Conservation (phyloP, 1,140 invertebrate genomes). For the Monomorium pharaonis region DNA sequence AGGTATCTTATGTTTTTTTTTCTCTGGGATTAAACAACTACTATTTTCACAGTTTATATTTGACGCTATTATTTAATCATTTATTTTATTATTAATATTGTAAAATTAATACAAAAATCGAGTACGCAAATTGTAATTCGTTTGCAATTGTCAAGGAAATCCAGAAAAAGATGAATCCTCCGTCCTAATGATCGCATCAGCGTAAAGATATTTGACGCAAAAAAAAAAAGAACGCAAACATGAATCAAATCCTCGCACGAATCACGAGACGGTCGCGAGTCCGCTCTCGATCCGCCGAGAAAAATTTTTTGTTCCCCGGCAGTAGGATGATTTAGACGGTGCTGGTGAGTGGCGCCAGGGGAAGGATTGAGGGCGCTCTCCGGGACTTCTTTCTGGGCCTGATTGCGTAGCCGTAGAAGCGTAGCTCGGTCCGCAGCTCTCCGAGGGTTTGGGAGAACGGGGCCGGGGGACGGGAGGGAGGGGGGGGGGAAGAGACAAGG, state of each 20-base stretch:
- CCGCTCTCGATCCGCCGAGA: background rate
- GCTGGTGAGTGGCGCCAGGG: slow-evolving; percentile 47
- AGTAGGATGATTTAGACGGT: slow-evolving; percentile 48
- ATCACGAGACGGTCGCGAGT: slow-evolving; percentile 1
- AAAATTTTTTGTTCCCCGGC: slow-evolving; percentile 50
- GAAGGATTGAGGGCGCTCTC: slow-evolving; percentile 51
- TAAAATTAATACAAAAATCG: background rate
- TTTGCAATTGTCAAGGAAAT: background rate
- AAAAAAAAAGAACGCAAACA: background rate
- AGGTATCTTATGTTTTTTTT: background rate
- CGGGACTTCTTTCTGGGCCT: slow-evolving; percentile 39
- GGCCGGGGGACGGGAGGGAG: background rate
- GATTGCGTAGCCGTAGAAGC: slow-evolving; percentile 56
- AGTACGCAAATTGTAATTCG: background rate
- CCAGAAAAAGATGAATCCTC: background rate
- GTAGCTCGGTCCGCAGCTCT: slow-evolving; percentile 14
- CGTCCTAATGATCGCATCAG: background rate
- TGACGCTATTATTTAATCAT: background rate
- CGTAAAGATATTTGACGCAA: background rate
- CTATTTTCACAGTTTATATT: background rate
- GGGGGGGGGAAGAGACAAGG: background rate
- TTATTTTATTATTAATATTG: background rate
- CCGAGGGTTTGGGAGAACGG: background rate
- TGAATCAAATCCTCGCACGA: background rate
- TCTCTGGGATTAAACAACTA: background rate